Percentiles rank a stretch among this genome's conserved stretches.
These are phyloP conservation scores for Brotula barbata DNA, from an alignment of 2,797 vertebrate genomes.

Conservation along the genomic window DNA sequence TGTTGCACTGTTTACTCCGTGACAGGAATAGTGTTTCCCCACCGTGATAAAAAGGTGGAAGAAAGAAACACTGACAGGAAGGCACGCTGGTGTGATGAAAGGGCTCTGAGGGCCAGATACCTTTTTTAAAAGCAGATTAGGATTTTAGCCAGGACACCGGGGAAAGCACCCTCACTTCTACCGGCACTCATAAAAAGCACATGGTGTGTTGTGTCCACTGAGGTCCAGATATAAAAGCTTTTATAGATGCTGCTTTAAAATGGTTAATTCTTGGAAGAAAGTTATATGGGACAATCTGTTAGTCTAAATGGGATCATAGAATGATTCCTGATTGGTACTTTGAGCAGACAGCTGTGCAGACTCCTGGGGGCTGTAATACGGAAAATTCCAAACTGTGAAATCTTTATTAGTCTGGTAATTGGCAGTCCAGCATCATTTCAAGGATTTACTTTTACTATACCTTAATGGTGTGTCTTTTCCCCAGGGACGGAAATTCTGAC, in stretches of 20 bases:
- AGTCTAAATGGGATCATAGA: constrained; percentile 57
- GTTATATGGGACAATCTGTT: constrained; percentile 59
- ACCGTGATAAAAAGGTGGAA: constrained; percentile 5
- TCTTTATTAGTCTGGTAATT: background rate
- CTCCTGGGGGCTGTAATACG: background rate
- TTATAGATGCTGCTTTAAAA: constrained; percentile 61
- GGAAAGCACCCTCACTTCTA: constrained; percentile 41
- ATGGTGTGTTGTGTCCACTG: constrained; percentile 43
- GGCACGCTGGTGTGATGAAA: constrained; percentile 31
- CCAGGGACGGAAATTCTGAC: constrained; percentile 83
- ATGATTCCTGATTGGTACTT: constrained; percentile 5
- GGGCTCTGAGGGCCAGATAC: constrained; percentile 29
- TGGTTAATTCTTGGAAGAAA: constrained; percentile 57
- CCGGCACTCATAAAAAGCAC: constrained; percentile 50
- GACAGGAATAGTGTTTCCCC: constrained; percentile 29
- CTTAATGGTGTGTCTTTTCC: constrained; percentile 1
- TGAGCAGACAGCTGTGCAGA: background rate
- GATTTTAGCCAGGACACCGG: constrained; percentile 49
- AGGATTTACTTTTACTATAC: background rate
- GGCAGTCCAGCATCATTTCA: too few species aligned
- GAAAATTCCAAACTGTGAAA: background rate
- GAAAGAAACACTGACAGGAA: constrained; percentile 13
- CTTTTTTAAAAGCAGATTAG: constrained; percentile 53
- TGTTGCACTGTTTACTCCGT: constrained; percentile 1
- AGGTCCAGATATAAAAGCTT: constrained; percentile 48